Evolutionary conservation across 1,140 invertebrate genomes (phyloP).

Genomic region (Eubasilissa regina): DNA sequence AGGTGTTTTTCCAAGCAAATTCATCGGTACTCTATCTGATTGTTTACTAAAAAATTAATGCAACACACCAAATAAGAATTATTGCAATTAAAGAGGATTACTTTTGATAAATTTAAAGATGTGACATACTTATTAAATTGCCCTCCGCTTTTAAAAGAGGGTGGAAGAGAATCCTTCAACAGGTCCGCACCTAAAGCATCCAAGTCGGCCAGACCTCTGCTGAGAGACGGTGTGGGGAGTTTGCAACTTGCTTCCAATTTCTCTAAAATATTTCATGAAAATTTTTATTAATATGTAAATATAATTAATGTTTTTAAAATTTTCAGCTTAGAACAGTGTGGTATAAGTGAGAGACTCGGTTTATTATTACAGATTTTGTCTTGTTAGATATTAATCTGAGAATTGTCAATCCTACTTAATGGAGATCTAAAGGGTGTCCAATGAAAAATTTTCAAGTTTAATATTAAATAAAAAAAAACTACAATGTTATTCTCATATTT

Average conservation of each 20-base stretch:
- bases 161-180: conserved; percentile 80
- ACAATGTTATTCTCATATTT: no score
- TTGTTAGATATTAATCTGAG: no score
- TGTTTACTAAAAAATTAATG: conserved; percentile 69
- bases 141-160: conserved; percentile 65
- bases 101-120: not conserved
- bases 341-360: no score
- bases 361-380: no score
- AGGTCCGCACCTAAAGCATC: conserved; percentile 82
- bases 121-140: conserved; percentile 65
- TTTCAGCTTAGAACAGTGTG: no score
- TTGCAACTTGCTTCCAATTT: conserved; percentile 49
- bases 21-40: conserved; percentile 81
- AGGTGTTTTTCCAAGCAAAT: conserved; percentile 71
- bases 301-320: no score
- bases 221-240: conserved; percentile 62
- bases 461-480: no score
- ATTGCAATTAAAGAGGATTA: not conserved
- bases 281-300: conserved; percentile 25
- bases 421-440: no score
- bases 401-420: no score
- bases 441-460: no score
- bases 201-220: conserved; percentile 81
- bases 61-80: conserved; percentile 12
- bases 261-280: conserved; percentile 59